These are phyloP conservation scores for Hormiphora californensis DNA, from an alignment of 37 sponge, comb jelly and placozoan species.

Conservation along the genomic window DNA sequence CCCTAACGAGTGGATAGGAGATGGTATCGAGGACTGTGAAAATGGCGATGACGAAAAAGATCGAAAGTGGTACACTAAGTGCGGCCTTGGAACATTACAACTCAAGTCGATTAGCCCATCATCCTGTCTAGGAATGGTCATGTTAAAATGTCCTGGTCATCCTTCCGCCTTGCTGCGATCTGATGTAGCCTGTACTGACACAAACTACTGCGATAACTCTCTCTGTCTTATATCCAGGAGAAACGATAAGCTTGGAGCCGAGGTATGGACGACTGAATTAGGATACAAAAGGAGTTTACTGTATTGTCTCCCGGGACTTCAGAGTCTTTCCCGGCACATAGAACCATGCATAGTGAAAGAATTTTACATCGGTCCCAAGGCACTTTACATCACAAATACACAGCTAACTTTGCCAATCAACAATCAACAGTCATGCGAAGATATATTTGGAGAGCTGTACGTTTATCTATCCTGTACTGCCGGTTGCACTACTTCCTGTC, in stretches of 20 bases:
- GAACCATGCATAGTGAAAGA: neutral
- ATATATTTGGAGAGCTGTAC: neutral
- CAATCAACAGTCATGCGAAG: neutral
- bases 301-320: neutral
- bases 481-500: neutral
- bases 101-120: too few species aligned
- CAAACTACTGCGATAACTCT: neutral
- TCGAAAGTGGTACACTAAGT: neutral
- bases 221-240: neutral
- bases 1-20: neutral
- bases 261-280: too few species aligned
- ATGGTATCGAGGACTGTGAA: neutral
- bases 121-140: too few species aligned
- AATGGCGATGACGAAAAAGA: neutral
- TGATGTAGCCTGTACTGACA: neutral
- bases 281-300: neutral
- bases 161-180: neutral
- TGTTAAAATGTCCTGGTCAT: neutral
- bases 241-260: neutral
- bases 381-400: neutral
- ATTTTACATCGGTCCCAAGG: too few species aligned
- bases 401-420: neutral
- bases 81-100: neutral
- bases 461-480: neutral
- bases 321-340: neutral